Conservation (phyloP, 2,113 vertebrate genomes). For the Edolisoma coerulescens region DNA sequence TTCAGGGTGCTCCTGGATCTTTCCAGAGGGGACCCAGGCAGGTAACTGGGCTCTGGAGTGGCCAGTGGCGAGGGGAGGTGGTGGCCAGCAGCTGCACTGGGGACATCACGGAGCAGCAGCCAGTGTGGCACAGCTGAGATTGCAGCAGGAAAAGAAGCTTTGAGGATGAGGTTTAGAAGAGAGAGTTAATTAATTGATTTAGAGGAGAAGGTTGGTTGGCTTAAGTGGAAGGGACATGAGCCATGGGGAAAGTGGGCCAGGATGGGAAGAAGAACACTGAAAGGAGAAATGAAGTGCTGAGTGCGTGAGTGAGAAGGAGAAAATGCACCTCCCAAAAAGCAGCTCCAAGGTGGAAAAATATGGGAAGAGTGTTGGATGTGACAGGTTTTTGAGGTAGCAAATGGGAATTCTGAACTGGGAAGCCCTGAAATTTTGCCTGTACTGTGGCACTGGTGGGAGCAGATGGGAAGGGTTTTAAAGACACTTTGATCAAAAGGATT, state of each 20-base stretch:
- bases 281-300: background rate
- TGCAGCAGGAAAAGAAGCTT: background rate
- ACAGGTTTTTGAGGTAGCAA: background rate
- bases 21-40: background rate
- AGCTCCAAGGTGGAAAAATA: background rate
- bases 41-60: background rate
- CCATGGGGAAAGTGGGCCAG: background rate
- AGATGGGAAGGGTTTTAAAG: background rate
- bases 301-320: background rate
- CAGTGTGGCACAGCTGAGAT: background rate
- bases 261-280: background rate
- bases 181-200: background rate
- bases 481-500: accelerated
- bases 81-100: background rate
- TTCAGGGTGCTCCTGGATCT: background rate
- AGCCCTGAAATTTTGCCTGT: background rate
- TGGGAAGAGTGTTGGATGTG: accelerated
- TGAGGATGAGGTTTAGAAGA: background rate
- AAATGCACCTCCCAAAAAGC: background rate
- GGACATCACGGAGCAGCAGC: background rate
- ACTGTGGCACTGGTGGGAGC: background rate
- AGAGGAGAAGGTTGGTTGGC: background rate
- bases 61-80: background rate
- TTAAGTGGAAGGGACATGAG: background rate
- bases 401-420: background rate